Percentiles rank a stretch among this genome's conserved stretches.
Conservation (phyloP, 2,113 vertebrate genomes). For the Epinephelus fuscoguttatus region DNA sequence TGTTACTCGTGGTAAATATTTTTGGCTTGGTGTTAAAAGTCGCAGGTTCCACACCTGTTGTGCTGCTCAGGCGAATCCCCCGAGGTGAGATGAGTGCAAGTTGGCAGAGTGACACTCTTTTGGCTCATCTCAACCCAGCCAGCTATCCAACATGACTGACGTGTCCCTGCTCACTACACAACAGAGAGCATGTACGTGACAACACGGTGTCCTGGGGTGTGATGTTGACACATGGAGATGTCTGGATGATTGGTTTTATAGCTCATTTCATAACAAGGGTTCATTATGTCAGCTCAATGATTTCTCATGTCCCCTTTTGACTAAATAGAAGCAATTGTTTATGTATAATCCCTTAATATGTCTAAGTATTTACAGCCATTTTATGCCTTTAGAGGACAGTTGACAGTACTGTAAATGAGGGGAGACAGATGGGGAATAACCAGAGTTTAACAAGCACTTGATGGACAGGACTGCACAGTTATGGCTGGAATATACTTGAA, state of each 20-base stretch:
- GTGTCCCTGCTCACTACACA: not conserved
- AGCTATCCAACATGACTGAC: slow-evolving; percentile 39
- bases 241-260: not conserved
- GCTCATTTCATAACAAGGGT: not conserved
- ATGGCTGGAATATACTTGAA: not conserved
- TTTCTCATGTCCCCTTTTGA: not conserved
- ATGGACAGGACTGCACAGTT: not conserved
- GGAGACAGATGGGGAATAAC: not conserved
- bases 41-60: slow-evolving; percentile 66
- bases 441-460: not conserved
- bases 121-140: slow-evolving; percentile 43
- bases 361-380: not conserved
- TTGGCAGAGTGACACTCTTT: slow-evolving; percentile 47
- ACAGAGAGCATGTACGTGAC: not conserved
- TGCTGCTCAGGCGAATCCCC: slow-evolving; percentile 37
- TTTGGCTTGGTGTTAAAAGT: slow-evolving; percentile 13
- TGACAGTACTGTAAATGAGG: not conserved
- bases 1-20: not conserved
- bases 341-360: not conserved
- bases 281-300: not conserved
- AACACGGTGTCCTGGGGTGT: not conserved
- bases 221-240: slow-evolving; percentile 17
- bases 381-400: too few species aligned
- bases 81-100: slow-evolving; percentile 63
- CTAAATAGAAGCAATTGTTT: not conserved